Conservation (phyloP, 2,888 invertebrate genomes). For the Drosophila paranaensis region DNA sequence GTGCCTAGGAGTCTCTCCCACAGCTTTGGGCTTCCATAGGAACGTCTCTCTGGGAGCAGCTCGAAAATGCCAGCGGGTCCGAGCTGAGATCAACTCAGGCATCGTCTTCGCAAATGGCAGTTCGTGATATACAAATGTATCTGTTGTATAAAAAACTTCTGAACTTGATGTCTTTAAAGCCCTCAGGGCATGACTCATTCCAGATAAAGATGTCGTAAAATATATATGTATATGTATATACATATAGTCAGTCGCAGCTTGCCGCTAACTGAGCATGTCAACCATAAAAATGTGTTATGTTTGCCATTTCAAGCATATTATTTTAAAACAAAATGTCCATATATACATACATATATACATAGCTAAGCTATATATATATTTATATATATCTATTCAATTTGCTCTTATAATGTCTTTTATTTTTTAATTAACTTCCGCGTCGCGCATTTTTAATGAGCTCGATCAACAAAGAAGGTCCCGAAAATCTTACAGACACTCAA, state of each 20-base stretch:
- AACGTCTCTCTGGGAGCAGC: neutral
- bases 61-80: conserved; percentile 16
- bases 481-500: conserved; percentile 29
- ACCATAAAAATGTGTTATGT: conserved; percentile 51
- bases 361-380: conserved; percentile 1
- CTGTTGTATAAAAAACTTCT: neutral
- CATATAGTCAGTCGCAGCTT: conserved; percentile 24
- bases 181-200: conserved; percentile 42
- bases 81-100: conserved; percentile 16
- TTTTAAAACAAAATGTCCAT: conserved; percentile 22
- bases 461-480: conserved; percentile 35
- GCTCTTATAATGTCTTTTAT: conserved; percentile 57
- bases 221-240: conserved; percentile 11
- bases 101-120: conserved; percentile 15
- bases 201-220: conserved; percentile 39
- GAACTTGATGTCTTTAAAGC: conserved; percentile 5
- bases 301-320: conserved; percentile 47
- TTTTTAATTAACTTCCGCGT: conserved; percentile 73
- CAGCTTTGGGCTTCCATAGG: neutral
- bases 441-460: conserved; percentile 63
- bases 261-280: conserved; percentile 42
- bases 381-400: conserved; percentile 11
- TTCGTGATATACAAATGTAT: conserved; percentile 21
- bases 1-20: conserved; percentile 27
- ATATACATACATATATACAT: conserved; percentile 4